Percentiles rank a stretch among this genome's conserved stretches.
phyloP scores from a whole-genome alignment of 1,140 invertebrate genomes.

The Protaetia brevitarsis region DNA sequence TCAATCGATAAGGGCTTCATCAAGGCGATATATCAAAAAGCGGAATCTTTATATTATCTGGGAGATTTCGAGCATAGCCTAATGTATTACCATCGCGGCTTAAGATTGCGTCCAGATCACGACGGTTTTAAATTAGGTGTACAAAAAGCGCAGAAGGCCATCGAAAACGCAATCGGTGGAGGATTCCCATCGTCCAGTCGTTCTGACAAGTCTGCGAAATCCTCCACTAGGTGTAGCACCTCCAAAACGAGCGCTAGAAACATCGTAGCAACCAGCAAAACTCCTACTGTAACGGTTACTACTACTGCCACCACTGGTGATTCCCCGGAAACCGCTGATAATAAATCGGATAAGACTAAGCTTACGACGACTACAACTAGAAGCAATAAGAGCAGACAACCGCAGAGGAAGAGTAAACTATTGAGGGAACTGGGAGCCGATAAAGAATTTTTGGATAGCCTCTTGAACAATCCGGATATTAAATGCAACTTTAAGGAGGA shows the following conservation, averaged over 20 bases:
- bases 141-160: slow-evolving; percentile 91
- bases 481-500: slow-evolving; percentile 55
- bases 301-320: background rate
- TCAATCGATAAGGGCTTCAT: slow-evolving; percentile 73
- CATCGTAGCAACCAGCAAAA: background rate
- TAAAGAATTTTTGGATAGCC: slow-evolving; percentile 74
- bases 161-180: slow-evolving; percentile 83
- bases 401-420: slow-evolving; percentile 52
- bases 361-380: slow-evolving; percentile 26
- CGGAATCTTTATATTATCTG: slow-evolving; percentile 87
- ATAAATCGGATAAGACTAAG: slow-evolving; percentile 24
- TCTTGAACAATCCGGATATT: slow-evolving; percentile 69
- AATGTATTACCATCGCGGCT: slow-evolving; percentile 85
- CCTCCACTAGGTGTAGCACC: slow-evolving; percentile 15
- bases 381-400: slow-evolving; percentile 33
- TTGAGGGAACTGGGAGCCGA: slow-evolving; percentile 72
- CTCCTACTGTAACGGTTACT: background rate
- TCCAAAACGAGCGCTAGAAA: background rate
- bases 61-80: slow-evolving; percentile 91
- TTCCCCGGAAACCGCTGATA: background rate
- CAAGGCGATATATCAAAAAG: slow-evolving; percentile 86
- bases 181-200: slow-evolving; percentile 35
- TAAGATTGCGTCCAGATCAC: slow-evolving; percentile 79
- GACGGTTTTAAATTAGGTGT: slow-evolving; percentile 85
- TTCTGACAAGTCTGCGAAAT: slow-evolving; percentile 15